Percentiles rank a stretch among this genome's conserved stretches.
phyloP scores from a whole-genome alignment of 2,888 invertebrate genomes.

The Agrotis ipsilon region DNA sequence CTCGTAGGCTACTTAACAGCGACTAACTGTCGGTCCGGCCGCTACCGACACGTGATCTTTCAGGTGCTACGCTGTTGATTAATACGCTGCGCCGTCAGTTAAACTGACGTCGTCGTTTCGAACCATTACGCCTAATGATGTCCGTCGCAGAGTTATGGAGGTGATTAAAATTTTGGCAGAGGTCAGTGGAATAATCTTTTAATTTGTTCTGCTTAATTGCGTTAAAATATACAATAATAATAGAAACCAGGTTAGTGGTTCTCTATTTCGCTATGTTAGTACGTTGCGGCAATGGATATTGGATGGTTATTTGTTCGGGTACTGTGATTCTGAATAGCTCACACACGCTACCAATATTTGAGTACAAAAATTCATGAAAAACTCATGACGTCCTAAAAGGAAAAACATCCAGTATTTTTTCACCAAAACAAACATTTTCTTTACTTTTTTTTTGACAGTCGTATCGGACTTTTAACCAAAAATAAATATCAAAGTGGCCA shows the following conservation, averaged over 20 bases:
- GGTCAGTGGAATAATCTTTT: conserved; percentile 1
- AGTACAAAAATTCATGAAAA: conserved; percentile 14
- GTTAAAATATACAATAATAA: too few species aligned
- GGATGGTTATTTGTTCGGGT: not conserved
- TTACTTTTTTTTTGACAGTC: conserved; percentile 42
- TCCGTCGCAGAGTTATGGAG: conserved; percentile 30
- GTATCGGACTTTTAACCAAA: conserved; percentile 43
- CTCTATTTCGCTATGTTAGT: too few species aligned
- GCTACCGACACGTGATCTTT: conserved; percentile 82
- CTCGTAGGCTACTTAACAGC: conserved; percentile 66
- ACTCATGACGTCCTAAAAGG: conserved; percentile 24
- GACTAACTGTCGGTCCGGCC: conserved; percentile 82
- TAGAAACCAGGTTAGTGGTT: too few species aligned
- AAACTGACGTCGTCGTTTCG: conserved; percentile 72
- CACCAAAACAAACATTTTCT: conserved; percentile 49
- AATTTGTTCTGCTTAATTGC: not conserved
- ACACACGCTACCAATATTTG: conserved; percentile 39
- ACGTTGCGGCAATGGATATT: too few species aligned
- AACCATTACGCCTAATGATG: conserved; percentile 56
- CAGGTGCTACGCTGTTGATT: conserved; percentile 82
- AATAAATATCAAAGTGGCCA: conserved; percentile 48
- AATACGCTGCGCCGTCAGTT: conserved; percentile 78
- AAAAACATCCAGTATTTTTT: conserved; percentile 43
- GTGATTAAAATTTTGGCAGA: conserved; percentile 34
- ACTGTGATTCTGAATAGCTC: conserved; percentile 7